A percentile compares a stretch with the other conserved stretches of the same genome.
Conservation (phyloP, 2,888 invertebrate genomes). For the Archips crataeganus region DNA sequence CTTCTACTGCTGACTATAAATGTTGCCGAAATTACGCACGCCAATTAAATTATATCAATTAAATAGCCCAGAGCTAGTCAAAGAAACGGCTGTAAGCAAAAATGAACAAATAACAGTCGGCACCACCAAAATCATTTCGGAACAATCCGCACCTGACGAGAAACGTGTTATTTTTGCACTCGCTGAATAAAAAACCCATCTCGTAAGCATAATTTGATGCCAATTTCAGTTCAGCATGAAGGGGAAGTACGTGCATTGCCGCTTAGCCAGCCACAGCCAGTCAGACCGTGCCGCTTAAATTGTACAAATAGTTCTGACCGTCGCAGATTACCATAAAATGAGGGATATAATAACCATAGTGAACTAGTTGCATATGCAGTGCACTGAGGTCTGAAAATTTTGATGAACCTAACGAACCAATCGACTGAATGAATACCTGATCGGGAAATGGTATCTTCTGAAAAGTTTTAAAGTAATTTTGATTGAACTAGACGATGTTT, state of each 20-base stretch:
- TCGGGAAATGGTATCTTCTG: neutral
- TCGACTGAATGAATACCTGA: neutral
- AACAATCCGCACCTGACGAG: neutral
- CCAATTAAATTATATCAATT: neutral
- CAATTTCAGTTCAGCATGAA: slow-evolving; percentile 23
- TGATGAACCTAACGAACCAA: neutral
- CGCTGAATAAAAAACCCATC: slow-evolving; percentile 15
- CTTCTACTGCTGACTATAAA: too few relatives aligned
- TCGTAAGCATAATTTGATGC: slow-evolving; percentile 21
- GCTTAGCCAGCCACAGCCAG: slow-evolving; percentile 20
- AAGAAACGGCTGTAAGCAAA: neutral
- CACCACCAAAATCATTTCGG: neutral
- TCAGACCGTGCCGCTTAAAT: slow-evolving; percentile 49
- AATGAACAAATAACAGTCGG: neutral
- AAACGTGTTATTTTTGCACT: neutral
- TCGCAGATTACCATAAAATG: slow-evolving; percentile 67
- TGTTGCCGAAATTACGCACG: too few relatives aligned
- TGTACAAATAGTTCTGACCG: slow-evolving; percentile 61
- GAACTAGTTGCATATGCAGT: neutral
- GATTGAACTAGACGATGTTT: too few relatives aligned
- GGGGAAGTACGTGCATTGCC: slow-evolving; percentile 10
- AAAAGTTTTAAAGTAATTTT: neutral
- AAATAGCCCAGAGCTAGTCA: neutral
- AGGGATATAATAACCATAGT: slow-evolving; percentile 42
- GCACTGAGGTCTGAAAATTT: neutral